Evolutionary conservation across 2,113 vertebrate genomes (phyloP).

Genomic region (Mesoclemmys tuberculata): DNA sequence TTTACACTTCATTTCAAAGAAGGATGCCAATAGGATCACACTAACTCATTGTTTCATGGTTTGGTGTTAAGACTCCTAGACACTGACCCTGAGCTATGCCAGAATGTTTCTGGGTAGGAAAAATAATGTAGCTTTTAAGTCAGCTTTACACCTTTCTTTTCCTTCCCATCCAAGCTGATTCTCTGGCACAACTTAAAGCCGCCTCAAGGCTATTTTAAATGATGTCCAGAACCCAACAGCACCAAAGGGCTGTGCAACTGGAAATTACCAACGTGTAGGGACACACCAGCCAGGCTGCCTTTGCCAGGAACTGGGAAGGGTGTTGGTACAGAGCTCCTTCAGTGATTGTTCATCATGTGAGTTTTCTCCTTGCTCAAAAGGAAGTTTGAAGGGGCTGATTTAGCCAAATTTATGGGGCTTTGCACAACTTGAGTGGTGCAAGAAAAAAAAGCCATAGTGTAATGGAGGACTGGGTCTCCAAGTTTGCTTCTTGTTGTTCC

Average conservation of each 20-base stretch:
- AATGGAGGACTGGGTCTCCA: neutral
- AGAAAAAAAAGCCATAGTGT: neutral
- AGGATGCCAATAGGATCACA: neutral
- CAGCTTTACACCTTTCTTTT: neutral
- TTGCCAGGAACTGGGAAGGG: neutral
- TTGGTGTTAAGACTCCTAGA: neutral
- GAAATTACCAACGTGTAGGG: neutral
- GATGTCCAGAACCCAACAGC: accelerated
- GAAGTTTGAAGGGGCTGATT: accelerated
- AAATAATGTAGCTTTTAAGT: neutral
- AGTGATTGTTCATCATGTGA: neutral
- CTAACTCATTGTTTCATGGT: accelerated
- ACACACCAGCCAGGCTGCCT: neutral
- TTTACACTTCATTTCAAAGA: neutral
- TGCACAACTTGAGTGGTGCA: neutral
- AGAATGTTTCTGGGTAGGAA: neutral
- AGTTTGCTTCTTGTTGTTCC: neutral
- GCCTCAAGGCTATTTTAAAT: neutral
- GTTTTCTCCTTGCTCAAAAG: neutral
- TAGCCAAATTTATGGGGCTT: neutral
- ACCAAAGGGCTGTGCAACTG: accelerated
- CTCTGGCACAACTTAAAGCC: accelerated
- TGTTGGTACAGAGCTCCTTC: neutral
- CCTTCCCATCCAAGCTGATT: neutral
- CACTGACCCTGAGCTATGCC: neutral